These are phyloP conservation scores for Hyposoter didymator DNA, from an alignment of 2,888 invertebrate species.

Conservation along the genomic window DNA sequence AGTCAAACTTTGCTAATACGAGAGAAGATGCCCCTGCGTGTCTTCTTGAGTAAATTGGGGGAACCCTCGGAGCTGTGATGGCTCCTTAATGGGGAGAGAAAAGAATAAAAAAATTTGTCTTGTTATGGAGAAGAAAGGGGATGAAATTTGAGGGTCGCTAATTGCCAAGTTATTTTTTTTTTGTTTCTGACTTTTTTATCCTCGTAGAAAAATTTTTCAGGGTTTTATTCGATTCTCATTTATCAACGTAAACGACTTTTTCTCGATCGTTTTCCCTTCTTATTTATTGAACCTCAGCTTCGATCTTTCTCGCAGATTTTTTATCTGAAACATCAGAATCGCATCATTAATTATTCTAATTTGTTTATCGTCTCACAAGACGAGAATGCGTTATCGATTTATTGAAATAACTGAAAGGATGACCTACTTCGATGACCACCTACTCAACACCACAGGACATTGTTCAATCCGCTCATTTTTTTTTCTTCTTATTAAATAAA, in stretches of 20 bases:
- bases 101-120: neutral
- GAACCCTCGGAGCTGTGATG: constrained; percentile 61
- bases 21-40: neutral
- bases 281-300: neutral
- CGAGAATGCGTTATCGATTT: constrained; percentile 28
- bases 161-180: constrained; percentile 18
- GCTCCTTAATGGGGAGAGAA: constrained; percentile 38
- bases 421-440: constrained; percentile 49
- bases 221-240: neutral
- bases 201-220: neutral
- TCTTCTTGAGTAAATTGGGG: constrained; percentile 60
- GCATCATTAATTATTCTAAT: constrained; percentile 36
- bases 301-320: neutral
- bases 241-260: neutral
- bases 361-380: neutral
- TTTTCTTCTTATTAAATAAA: neutral
- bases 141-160: constrained; percentile 17
- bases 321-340: neutral
- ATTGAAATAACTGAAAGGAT: constrained; percentile 40
- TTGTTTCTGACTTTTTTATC: neutral
- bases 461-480: constrained; percentile 11
- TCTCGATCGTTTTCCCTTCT: neutral
- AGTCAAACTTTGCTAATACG: neutral
- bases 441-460: constrained; percentile 15
- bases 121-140: constrained; percentile 2